Conservation (phyloP, 2,888 invertebrate species). For the Cantharis lateralis region DNA sequence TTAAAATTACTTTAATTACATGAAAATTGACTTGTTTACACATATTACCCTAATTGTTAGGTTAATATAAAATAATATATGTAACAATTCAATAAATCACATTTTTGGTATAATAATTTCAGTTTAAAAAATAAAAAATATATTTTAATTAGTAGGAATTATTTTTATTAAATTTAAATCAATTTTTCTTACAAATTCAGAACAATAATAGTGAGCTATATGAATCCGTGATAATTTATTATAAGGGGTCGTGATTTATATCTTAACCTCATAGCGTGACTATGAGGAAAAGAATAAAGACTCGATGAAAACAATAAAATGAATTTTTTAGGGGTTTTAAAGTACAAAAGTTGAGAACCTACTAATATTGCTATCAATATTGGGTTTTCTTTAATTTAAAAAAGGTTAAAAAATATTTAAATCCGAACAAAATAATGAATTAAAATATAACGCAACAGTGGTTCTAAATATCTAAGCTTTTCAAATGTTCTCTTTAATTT, state of each 20-base stretch:
- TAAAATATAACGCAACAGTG: background rate
- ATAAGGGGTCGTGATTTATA: background rate
- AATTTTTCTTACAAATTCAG: background rate
- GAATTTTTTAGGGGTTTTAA: background rate
- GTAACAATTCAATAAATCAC: no score
- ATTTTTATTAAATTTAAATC: background rate
- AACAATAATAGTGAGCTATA: background rate
- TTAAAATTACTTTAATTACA: no score
- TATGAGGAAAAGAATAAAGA: background rate
- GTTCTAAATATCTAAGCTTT: background rate
- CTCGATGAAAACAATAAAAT: background rate
- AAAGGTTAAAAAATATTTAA: no score
- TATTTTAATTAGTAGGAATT: background rate
- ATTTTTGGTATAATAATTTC: no score
- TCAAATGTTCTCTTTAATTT: background rate
- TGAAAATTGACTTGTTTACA: no score
- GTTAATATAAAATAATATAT: no score
- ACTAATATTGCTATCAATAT: background rate
- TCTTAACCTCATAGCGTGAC: background rate
- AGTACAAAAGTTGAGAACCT: background rate
- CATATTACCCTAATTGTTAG: no score
- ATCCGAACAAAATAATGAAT: background rate
- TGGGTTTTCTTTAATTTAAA: background rate
- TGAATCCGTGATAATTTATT: background rate
- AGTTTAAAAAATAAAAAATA: no score